phyloP scores from a whole-genome alignment of 2,888 invertebrate species.

The Epirrhoe tristata region DNA sequence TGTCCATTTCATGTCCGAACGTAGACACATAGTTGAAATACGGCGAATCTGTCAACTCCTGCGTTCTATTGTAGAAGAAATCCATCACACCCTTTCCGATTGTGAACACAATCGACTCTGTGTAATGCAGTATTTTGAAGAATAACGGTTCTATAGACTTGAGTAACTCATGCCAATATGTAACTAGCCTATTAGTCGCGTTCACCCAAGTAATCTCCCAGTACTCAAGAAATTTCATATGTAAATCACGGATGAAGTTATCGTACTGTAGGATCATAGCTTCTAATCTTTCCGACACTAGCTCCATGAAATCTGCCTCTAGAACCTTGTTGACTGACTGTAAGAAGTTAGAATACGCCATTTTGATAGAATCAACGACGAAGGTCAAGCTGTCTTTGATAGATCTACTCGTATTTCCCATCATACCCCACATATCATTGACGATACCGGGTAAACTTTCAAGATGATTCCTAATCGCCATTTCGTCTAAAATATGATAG shows the following conservation, averaged over 20 bases:
- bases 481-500: constrained; percentile 90
- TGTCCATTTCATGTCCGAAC: constrained; percentile 92
- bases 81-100: constrained; percentile 91
- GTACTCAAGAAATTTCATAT: constrained; percentile 87
- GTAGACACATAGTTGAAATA: constrained; percentile 93
- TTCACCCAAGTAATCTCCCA: constrained; percentile 91
- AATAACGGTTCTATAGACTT: constrained; percentile 92
- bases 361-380: constrained; percentile 90
- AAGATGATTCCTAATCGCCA: constrained; percentile 91
- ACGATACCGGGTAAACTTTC: constrained; percentile 92
- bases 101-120: constrained; percentile 90
- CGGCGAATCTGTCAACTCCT: constrained; percentile 91
- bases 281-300: constrained; percentile 89
- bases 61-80: constrained; percentile 92
- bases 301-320: constrained; percentile 91
- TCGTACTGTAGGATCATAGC: constrained; percentile 91
- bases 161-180: constrained; percentile 90
- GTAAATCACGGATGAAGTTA: constrained; percentile 91
- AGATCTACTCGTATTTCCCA: constrained; percentile 93
- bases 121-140: constrained; percentile 90
- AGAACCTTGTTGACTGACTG: constrained; percentile 89
- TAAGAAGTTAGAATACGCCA: constrained; percentile 88
- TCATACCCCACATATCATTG: constrained; percentile 93
- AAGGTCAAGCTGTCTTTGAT: constrained; percentile 90
- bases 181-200: constrained; percentile 86